These are phyloP conservation scores for Struthidea cinerea DNA, from an alignment of 2,113 vertebrate species.

Conservation along the genomic window DNA sequence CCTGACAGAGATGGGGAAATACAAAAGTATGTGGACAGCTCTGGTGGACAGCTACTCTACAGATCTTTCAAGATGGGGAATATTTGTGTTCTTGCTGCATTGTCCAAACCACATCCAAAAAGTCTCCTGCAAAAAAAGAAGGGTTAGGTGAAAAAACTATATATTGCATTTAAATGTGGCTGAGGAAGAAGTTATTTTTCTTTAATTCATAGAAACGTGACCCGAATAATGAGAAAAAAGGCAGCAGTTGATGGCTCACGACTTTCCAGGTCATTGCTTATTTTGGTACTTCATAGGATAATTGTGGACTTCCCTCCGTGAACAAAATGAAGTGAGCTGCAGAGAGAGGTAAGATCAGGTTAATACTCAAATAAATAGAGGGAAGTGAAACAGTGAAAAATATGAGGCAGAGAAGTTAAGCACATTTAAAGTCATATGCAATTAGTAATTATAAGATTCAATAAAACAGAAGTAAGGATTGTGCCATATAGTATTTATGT, in stretches of 20 bases:
- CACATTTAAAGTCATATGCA: not conserved
- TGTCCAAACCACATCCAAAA: not conserved
- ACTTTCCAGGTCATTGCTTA: not conserved
- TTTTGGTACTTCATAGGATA: not conserved
- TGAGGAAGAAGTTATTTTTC: not conserved
- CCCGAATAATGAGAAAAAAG: not conserved
- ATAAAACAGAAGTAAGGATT: not conserved
- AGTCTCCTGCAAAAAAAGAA: not conserved
- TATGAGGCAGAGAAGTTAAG: not conserved
- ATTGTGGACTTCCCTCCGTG: not conserved
- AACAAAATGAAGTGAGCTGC: not conserved
- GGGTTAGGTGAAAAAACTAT: not conserved
- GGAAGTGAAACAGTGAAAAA: not conserved
- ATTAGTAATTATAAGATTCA: not conserved
- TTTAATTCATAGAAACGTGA: not conserved
- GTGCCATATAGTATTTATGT: not conserved
- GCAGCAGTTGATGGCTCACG: not conserved
- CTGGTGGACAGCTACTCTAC: not conserved
- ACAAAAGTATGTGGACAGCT: not conserved
- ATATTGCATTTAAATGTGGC: not conserved
- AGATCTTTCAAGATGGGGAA: not conserved
- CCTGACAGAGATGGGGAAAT: not conserved
- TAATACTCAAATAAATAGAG: conserved; percentile 8
- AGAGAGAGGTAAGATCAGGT: not conserved
- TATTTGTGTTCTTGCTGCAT: not conserved